These are phyloP conservation scores for Marasmarcha lunaedactyla DNA, from an alignment of 2,888 invertebrate genomes.

Conservation along the genomic window DNA sequence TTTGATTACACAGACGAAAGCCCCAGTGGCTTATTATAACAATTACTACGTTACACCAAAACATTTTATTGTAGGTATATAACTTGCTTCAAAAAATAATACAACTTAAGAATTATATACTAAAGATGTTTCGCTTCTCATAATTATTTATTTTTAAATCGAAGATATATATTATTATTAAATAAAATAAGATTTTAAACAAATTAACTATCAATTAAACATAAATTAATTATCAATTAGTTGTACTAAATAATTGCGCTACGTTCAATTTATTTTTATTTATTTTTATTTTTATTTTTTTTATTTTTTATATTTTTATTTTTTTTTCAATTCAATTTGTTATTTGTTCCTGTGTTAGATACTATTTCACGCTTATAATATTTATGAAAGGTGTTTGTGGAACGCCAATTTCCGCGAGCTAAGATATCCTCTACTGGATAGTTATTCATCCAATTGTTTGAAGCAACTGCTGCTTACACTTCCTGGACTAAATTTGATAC, in stretches of 20 bases:
- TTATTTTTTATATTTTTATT: background rate
- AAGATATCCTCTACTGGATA: slow-evolving; percentile 11
- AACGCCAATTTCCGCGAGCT: slow-evolving; percentile 9
- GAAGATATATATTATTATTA: background rate
- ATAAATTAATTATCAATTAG: too few relatives aligned
- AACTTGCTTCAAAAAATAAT: background rate
- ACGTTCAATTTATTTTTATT: too few relatives aligned
- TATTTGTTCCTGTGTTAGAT: background rate
- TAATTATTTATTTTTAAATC: background rate
- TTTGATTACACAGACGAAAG: too few relatives aligned
- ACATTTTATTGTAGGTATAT: background rate
- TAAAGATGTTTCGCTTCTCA: background rate
- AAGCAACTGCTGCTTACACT: slow-evolving; percentile 10
- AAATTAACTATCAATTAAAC: too few relatives aligned
- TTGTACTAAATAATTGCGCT: too few relatives aligned
- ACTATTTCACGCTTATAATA: slow-evolving; percentile 13
- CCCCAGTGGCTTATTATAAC: too few relatives aligned
- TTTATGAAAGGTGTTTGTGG: slow-evolving; percentile 15
- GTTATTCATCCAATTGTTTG: slow-evolving; percentile 10
- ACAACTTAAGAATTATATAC: background rate
- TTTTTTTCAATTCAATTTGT: background rate
- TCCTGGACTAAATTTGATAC: slow-evolving; percentile 7
- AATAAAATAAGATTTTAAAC: background rate
- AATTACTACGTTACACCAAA: too few relatives aligned
- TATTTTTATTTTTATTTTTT: too few relatives aligned